Base-by-base conservation (phyloP, 2,797 vertebrate species). In the Phataginus tricuspis region DNA sequence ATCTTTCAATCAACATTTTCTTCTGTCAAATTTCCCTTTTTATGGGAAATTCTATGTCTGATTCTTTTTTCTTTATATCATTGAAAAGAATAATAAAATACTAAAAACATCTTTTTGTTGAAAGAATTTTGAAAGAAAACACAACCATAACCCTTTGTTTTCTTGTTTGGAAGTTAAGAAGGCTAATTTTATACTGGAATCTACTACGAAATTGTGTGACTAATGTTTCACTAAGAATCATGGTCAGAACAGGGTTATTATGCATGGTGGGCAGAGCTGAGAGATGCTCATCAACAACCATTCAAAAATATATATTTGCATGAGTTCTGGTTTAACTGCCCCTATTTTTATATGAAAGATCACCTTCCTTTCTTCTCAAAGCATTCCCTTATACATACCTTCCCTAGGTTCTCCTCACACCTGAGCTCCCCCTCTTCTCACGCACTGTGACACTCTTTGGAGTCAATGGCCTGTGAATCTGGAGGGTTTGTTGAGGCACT, bases 101-200 rank as follows among this genome's bases (percentile, higher is more conserved):
- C 11, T 7, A 93, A 49, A 31, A 71, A 19, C 96, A 95, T 96
- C 92, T 91, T 87, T 80, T 82, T 94, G 66, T 94, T 85, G 23
- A 87, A 97, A 39, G 95, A n/a, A 69, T 91, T 89, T 96, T 98
- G 97, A 94, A 90, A 97, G 88, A 37, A 97, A 96, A 98, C 93
- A 97, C 94, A 93, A 97, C 63, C 96, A 96, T 96, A 97, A 96
- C 49, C 42, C 95, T 98, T 97, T 97, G 91, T 85, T 66, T 82
- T 94, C 75, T 84, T 64, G 1, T 94, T 91, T 93, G 29, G 71
- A 82, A 88, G 31, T 13, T 93, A 42, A 75, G 82, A 90, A 51
- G 23, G 31, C 2, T 51, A 37, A 69, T 82, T 90, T 89, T 77
- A 61, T 78, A 63, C 31, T 91, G 69, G 39, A 95, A 83, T 92